Percentiles rank a stretch among this genome's conserved stretches.
These are phyloP conservation scores for Hephaestus fuliginosus DNA, from an alignment of 2,797 vertebrate species.

Conservation along the genomic window DNA sequence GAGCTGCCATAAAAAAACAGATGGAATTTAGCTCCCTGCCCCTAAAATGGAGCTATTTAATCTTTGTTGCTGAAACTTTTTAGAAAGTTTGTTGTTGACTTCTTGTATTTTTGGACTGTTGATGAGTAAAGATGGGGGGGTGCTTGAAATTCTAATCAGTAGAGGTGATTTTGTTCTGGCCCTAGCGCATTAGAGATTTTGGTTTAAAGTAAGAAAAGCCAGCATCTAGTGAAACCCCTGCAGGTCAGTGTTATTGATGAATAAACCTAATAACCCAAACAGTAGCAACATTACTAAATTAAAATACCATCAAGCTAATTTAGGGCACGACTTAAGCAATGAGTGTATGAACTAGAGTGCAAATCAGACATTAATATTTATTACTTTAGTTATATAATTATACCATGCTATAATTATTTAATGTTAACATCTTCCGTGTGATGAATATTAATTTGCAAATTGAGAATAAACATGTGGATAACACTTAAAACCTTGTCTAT, in stretches of 20 bases:
- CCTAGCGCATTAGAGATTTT: not conserved
- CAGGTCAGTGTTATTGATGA: conserved; percentile 1
- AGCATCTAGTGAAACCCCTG: not conserved
- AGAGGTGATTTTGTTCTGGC: not conserved
- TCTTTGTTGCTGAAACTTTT: not conserved
- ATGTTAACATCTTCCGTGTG: conserved; percentile 5
- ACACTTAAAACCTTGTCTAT: conserved; percentile 23
- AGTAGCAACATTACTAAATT: not conserved
- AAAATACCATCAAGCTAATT: conserved; percentile 38
- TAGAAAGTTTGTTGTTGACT: not conserved
- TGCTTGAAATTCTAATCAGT: not conserved
- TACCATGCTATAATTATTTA: conserved; percentile 34
- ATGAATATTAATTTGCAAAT: conserved; percentile 56
- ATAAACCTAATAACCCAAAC: not conserved
- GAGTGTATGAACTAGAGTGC: conserved; percentile 7
- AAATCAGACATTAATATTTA: conserved; percentile 57
- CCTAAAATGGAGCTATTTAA: not conserved
- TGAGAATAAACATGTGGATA: conserved; percentile 54
- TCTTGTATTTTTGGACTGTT: not conserved
- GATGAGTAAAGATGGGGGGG: not conserved
- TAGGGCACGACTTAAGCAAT: not conserved
- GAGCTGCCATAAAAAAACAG: not conserved
- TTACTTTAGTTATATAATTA: conserved; percentile 42
- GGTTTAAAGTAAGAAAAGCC: not conserved
- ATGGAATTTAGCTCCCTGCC: not conserved